A percentile compares a stretch with the other conserved stretches of the same genome.
phyloP scores from a whole-genome alignment of 2,888 invertebrate species.

The Xestia rhomboidea region DNA sequence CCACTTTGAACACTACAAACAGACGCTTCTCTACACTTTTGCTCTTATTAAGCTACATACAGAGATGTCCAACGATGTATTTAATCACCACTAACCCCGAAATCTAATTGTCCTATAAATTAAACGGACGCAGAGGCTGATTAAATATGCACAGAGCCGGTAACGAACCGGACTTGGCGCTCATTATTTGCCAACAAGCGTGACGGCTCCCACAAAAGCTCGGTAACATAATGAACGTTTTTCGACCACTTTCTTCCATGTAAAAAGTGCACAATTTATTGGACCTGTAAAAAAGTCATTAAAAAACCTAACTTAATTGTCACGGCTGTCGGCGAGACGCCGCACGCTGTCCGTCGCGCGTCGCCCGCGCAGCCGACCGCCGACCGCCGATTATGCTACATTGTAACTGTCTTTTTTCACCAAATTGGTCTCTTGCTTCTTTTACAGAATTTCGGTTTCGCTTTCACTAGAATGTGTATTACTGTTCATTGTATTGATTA shows the following conservation, averaged over 20 bases:
- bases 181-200: slow-evolving; percentile 68
- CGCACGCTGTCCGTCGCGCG: slow-evolving; percentile 56
- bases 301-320: slow-evolving; percentile 88
- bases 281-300: slow-evolving; percentile 68
- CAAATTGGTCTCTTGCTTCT: slow-evolving; percentile 70
- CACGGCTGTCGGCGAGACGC: slow-evolving; percentile 77
- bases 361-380: slow-evolving; percentile 55
- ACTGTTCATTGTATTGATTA: slow-evolving; percentile 71
- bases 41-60: slow-evolving; percentile 47
- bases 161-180: slow-evolving; percentile 56
- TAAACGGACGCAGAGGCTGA: slow-evolving; percentile 69
- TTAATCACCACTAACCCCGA: slow-evolving; percentile 60
- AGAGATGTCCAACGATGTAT: slow-evolving; percentile 28
- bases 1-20: slow-evolving; percentile 12
- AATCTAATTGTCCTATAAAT: slow-evolving; percentile 70
- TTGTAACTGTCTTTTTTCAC: slow-evolving; percentile 66
- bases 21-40: slow-evolving; percentile 24
- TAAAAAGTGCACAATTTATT: slow-evolving; percentile 73
- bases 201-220: slow-evolving; percentile 75
- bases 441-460: slow-evolving; percentile 76
- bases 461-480: slow-evolving; percentile 84
- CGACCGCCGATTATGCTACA: slow-evolving; percentile 63
- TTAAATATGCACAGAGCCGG: slow-evolving; percentile 69
- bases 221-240: slow-evolving; percentile 80
- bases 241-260: slow-evolving; percentile 84